These are phyloP conservation scores for Pristionchus arcanus DNA, from an alignment of 2,888 invertebrate genomes.

Conservation along the genomic window DNA sequence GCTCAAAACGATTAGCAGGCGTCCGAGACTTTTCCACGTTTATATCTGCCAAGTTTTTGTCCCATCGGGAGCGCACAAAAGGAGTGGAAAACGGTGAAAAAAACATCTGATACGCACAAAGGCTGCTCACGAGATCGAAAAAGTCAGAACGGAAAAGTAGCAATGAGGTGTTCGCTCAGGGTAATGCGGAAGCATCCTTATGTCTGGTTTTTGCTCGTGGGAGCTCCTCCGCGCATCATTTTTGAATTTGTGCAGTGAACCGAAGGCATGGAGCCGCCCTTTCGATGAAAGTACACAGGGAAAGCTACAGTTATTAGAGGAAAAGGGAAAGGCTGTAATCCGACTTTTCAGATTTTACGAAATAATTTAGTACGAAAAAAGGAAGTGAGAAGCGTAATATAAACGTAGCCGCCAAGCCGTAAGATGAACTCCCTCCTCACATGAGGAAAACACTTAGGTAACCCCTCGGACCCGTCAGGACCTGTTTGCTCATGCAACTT, in stretches of 20 bases:
- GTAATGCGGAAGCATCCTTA: neutral
- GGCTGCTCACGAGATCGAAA: neutral
- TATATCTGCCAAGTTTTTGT: too few species aligned
- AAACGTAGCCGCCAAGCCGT: neutral
- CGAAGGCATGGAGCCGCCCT: neutral
- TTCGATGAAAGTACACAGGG: neutral
- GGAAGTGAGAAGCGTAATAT: neutral
- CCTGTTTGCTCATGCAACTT: constrained; percentile 21
- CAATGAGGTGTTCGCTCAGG: neutral
- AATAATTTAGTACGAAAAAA: neutral
- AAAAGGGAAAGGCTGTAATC: neutral
- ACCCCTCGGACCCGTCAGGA: constrained; percentile 21
- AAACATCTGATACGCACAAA: too few species aligned
- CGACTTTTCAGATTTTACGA: neutral
- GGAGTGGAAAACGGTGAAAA: too few species aligned
- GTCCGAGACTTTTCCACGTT: too few species aligned
- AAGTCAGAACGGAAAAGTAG: neutral
- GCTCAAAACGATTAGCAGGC: too few species aligned
- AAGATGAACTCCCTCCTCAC: neutral
- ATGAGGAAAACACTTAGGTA: constrained; percentile 41
- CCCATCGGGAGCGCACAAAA: too few species aligned
- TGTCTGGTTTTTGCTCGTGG: constrained; percentile 32
- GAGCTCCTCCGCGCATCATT: constrained; percentile 33
- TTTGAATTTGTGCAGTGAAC: constrained; percentile 43
- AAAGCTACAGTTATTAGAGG: too few species aligned